phyloP scores from a whole-genome alignment of 2,888 invertebrate genomes.

The Merodon equestris region DNA sequence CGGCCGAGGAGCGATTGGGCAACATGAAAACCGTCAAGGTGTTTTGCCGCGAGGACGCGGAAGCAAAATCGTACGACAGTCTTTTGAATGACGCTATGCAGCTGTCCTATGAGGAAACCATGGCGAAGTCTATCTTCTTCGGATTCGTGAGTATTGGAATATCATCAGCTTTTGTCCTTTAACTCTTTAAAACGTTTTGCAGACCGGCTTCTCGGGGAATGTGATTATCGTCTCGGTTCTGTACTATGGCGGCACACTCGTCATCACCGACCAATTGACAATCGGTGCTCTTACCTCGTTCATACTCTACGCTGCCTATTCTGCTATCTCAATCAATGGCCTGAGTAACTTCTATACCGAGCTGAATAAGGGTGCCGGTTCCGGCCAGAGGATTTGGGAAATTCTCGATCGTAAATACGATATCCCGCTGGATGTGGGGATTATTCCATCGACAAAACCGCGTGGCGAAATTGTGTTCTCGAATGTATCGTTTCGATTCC shows the following conservation, averaged over 20 bases:
- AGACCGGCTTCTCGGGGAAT: conserved; percentile 94
- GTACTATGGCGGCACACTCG: conserved; percentile 94
- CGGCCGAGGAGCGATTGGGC: conserved; percentile 94
- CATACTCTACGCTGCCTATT: conserved; percentile 95
- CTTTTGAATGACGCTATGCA: conserved; percentile 86
- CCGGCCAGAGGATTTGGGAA: conserved; percentile 93
- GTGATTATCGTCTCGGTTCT: conserved; percentile 93
- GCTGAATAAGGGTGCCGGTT: conserved; percentile 94
- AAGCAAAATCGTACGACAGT: conserved; percentile 84
- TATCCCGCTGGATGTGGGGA: conserved; percentile 84
- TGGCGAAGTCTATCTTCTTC: conserved; percentile 93
- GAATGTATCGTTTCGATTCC: conserved; percentile 87
- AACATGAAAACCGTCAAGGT: conserved; percentile 96
- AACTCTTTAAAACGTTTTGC: conserved; percentile 71
- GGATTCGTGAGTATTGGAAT: conserved; percentile 85
- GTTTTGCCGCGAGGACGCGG: conserved; percentile 91
- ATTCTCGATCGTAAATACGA: conserved; percentile 89
- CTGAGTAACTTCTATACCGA: conserved; percentile 96
- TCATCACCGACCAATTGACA: conserved; percentile 86
- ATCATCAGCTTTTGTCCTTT: not conserved
- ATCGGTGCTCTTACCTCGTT: conserved; percentile 96
- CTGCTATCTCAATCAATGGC: conserved; percentile 93
- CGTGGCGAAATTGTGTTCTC: conserved; percentile 86
- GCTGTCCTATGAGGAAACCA: conserved; percentile 91
- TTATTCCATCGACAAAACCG: conserved; percentile 74